Evolutionary conservation across 2,797 vertebrate species (phyloP).

Genomic region (Zenarchopterus dispar): DNA sequence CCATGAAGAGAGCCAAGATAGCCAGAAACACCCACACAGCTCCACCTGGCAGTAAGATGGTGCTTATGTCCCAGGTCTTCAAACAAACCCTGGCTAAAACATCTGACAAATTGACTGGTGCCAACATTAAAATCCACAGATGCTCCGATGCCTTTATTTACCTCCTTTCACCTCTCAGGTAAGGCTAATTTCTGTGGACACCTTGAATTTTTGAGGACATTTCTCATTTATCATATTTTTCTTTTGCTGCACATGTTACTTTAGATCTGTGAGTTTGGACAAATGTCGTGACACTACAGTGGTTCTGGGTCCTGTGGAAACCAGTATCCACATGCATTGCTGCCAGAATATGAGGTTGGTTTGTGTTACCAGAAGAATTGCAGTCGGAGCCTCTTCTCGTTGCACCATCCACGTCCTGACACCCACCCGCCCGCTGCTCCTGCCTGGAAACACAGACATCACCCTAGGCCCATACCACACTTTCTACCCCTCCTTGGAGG

Average conservation of each 20-base stretch:
- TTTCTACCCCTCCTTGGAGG: slow-evolving; percentile 93
- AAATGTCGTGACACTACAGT: slow-evolving; percentile 92
- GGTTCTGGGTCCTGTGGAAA: slow-evolving; percentile 93
- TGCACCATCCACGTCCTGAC: slow-evolving; percentile 88
- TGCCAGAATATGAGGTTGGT: slow-evolving; percentile 90
- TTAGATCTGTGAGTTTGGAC: slow-evolving; percentile 92
- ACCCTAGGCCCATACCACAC: slow-evolving; percentile 94
- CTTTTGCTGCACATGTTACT: not conserved
- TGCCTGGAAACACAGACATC: slow-evolving; percentile 87
- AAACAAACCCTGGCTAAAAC: slow-evolving; percentile 96
- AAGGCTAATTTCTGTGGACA: slow-evolving; percentile 14
- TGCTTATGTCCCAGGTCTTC: slow-evolving; percentile 94
- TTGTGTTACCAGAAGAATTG: slow-evolving; percentile 85
- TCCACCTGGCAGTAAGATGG: slow-evolving; percentile 86
- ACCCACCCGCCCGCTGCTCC: slow-evolving; percentile 89
- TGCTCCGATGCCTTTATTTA: slow-evolving; percentile 96
- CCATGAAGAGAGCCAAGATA: slow-evolving; percentile 91
- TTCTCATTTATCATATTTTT: not conserved
- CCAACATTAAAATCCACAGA: slow-evolving; percentile 91
- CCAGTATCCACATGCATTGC: slow-evolving; percentile 87
- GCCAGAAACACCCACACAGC: slow-evolving; percentile 86
- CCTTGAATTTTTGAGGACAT: not conserved
- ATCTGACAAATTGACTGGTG: slow-evolving; percentile 89
- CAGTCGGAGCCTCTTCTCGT: slow-evolving; percentile 82
- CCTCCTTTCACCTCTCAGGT: slow-evolving; percentile 95